These are phyloP conservation scores for Phasia obesa DNA, from an alignment of 2,888 invertebrate species.

Conservation along the genomic window DNA sequence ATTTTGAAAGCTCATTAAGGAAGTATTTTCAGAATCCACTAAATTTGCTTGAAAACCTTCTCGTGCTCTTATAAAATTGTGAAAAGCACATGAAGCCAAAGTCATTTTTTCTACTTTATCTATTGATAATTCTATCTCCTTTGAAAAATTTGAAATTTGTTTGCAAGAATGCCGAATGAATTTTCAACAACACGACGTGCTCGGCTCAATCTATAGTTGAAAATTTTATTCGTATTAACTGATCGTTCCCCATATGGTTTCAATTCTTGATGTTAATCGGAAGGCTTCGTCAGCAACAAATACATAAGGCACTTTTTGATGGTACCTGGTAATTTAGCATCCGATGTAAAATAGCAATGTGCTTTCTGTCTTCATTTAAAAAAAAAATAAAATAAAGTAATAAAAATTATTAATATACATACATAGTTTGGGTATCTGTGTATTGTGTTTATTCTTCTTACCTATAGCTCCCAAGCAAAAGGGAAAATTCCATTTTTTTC, in stretches of 20 bases:
- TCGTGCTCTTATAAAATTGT: constrained; percentile 38
- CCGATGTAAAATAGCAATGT: too few relatives aligned
- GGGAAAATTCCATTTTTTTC: not conserved
- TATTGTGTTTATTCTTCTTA: not conserved
- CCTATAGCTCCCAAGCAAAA: not conserved
- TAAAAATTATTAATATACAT: too few relatives aligned
- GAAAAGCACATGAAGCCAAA: constrained; percentile 21
- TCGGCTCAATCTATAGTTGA: constrained; percentile 22
- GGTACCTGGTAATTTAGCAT: not conserved
- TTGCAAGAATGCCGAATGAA: constrained; percentile 19
- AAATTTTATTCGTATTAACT: constrained; percentile 8
- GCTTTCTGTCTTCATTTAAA: too few relatives aligned
- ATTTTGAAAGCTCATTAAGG: not conserved
- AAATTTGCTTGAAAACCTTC: constrained; percentile 15
- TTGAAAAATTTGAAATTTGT: constrained; percentile 43
- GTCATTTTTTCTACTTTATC: constrained; percentile 34
- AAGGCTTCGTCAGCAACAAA: constrained; percentile 12
- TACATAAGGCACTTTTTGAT: constrained; percentile 12
- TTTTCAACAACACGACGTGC: constrained; percentile 23
- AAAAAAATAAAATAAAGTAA: not conserved
- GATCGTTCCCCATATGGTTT: constrained; percentile 11
- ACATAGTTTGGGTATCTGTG: too few relatives aligned
- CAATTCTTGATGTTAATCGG: not conserved
- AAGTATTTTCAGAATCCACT: constrained; percentile 25
- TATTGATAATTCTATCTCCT: constrained; percentile 32